phyloP scores from a whole-genome alignment of 1,140 invertebrate genomes.

The Aphis gossypii region DNA sequence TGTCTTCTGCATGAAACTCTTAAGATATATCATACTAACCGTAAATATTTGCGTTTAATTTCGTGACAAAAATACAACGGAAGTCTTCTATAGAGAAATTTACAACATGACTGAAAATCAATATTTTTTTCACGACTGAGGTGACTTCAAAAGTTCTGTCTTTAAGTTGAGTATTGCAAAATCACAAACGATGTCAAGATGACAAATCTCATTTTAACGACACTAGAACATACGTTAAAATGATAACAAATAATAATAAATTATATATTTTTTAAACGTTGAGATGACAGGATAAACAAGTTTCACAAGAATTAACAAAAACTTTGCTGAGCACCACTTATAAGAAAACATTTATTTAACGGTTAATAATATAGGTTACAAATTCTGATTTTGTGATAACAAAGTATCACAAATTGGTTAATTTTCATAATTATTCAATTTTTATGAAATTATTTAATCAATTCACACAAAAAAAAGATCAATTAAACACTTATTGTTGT shows the following conservation, averaged over 20 bases:
- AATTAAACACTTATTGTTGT: neutral
- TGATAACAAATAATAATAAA: too few relatives aligned
- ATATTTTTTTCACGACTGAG: neutral
- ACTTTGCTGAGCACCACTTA: too few relatives aligned
- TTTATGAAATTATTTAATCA: too few relatives aligned
- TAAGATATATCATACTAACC: neutral
- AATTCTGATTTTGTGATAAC: too few relatives aligned
- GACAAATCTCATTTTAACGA: constrained; percentile 14
- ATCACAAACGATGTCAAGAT: neutral
- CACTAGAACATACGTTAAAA: neutral
- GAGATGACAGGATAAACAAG: too few relatives aligned
- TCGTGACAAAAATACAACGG: neutral
- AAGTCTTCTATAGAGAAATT: neutral
- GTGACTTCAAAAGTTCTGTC: neutral
- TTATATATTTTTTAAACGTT: too few relatives aligned
- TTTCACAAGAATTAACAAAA: too few relatives aligned
- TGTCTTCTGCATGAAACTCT: neutral
- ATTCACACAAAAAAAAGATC: too few relatives aligned
- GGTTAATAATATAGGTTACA: too few relatives aligned
- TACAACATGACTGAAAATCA: constrained; percentile 7
- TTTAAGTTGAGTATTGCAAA: neutral
- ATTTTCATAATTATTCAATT: too few relatives aligned
- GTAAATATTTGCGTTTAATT: neutral
- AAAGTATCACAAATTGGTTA: too few relatives aligned
- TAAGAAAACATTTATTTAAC: too few relatives aligned